phyloP scores from a whole-genome alignment of 2,888 invertebrate genomes.

The Oxytorus armatus region DNA sequence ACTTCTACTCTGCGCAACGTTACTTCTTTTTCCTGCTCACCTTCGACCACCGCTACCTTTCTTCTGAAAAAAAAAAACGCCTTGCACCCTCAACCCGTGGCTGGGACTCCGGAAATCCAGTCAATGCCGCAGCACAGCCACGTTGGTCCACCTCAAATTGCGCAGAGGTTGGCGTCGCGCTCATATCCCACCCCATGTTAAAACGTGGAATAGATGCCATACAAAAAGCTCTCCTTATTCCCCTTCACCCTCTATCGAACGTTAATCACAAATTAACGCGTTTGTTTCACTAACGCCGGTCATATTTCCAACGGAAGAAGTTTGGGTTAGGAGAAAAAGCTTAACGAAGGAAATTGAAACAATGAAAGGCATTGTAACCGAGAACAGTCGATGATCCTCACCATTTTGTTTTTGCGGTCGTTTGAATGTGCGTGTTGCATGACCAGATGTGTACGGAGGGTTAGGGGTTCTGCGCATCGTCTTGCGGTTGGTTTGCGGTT shows the following conservation, averaged over 20 bases:
- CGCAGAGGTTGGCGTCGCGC: slow-evolving; percentile 74
- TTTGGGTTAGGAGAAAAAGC: no score
- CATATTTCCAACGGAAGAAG: neutral
- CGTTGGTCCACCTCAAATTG: slow-evolving; percentile 81
- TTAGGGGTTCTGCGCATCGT: slow-evolving; percentile 83
- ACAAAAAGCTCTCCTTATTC: no score
- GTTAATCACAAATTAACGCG: no score
- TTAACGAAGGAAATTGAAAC: neutral
- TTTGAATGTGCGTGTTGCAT: slow-evolving; percentile 74
- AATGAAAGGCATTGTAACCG: neutral
- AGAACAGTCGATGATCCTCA: slow-evolving; percentile 68
- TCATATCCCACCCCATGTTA: slow-evolving; percentile 52
- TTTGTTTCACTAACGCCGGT: no score
- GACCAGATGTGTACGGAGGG: slow-evolving; percentile 69
- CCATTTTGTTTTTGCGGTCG: slow-evolving; percentile 84
- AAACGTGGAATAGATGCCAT: no score
- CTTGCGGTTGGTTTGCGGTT: slow-evolving; percentile 85
- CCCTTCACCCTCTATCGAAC: no score
- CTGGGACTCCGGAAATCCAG: slow-evolving; percentile 74
- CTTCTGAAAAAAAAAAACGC: slow-evolving; percentile 71
- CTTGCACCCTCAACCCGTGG: slow-evolving; percentile 78
- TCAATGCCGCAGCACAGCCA: slow-evolving; percentile 81
- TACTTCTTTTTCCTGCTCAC: slow-evolving; percentile 74
- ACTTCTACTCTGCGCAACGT: slow-evolving; percentile 53
- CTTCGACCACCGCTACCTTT: slow-evolving; percentile 67